These are phyloP conservation scores for Hesperophylax magnus DNA, from an alignment of 1,140 invertebrate genomes.

Conservation along the genomic window DNA sequence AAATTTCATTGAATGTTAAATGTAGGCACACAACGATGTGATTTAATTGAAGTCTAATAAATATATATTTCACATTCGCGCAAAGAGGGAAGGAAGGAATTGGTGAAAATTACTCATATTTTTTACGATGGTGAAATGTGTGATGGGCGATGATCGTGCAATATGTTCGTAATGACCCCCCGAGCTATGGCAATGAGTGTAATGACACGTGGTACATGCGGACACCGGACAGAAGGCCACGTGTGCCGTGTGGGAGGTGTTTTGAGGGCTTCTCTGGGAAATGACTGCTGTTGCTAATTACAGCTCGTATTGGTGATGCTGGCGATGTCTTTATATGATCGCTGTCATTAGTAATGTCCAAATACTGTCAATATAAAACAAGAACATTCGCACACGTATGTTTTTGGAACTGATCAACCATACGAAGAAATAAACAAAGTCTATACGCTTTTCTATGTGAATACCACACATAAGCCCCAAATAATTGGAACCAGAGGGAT, in stretches of 20 bases:
- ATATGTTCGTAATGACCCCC: not conserved
- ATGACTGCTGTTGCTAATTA: constrained; percentile 20
- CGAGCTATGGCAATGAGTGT: not conserved
- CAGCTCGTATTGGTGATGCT: not conserved
- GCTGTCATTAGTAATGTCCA: not conserved
- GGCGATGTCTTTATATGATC: constrained; percentile 12
- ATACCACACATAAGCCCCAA: too few species aligned
- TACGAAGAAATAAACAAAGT: too few species aligned
- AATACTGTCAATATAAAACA: not conserved
- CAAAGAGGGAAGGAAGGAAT: too few species aligned
- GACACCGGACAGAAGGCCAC: not conserved
- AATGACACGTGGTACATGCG: not conserved
- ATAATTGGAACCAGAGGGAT: too few species aligned
- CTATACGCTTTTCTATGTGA: too few species aligned
- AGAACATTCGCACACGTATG: not conserved
- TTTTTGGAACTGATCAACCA: too few species aligned
- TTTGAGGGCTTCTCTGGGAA: not conserved
- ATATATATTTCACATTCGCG: too few species aligned
- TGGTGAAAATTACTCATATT: too few species aligned
- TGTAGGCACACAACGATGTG: too few species aligned
- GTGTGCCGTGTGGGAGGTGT: not conserved
- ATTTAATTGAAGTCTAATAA: too few species aligned
- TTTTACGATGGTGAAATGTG: too few species aligned
- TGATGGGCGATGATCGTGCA: not conserved
- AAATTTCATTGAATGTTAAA: too few species aligned